These are phyloP conservation scores for Rotaria socialis DNA, from an alignment of 2,888 invertebrate species.

Conservation along the genomic window DNA sequence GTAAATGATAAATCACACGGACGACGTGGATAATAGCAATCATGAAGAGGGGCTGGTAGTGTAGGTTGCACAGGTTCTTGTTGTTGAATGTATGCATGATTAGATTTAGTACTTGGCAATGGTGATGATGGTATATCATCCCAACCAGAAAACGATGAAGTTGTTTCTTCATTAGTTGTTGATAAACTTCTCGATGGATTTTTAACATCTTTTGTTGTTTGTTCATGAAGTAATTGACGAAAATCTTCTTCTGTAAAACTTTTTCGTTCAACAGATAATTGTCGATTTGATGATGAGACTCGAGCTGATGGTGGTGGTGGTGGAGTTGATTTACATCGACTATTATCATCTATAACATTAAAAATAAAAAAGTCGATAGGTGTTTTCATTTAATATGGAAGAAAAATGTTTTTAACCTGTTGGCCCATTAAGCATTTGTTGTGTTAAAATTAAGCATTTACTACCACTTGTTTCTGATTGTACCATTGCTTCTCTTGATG, in stretches of 20 bases:
- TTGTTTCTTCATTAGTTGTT: conserved; percentile 29
- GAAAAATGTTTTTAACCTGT: background rate
- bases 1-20: conserved; percentile 36
- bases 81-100: background rate
- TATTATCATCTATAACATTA: background rate
- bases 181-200: conserved; percentile 20
- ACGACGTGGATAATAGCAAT: conserved; percentile 28
- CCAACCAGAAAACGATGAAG: conserved; percentile 27
- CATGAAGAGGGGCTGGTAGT: background rate
- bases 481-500: conserved; percentile 2
- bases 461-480: background rate
- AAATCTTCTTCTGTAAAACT: conserved; percentile 36
- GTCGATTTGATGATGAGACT: background rate
- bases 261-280: background rate
- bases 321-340: background rate
- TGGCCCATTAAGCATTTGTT: conserved; percentile 6
- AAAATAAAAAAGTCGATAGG: background rate
- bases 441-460: conserved; percentile 29
- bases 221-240: conserved; percentile 27
- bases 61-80: background rate
- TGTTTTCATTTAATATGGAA: background rate
- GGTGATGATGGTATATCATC: background rate
- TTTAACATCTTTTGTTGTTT: background rate
- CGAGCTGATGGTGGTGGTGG: background rate
- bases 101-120: background rate